A percentile compares a stretch with the other conserved stretches of the same genome.
phyloP scores from a whole-genome alignment of 2,797 vertebrate species.

The Peromyscus aztecus region DNA sequence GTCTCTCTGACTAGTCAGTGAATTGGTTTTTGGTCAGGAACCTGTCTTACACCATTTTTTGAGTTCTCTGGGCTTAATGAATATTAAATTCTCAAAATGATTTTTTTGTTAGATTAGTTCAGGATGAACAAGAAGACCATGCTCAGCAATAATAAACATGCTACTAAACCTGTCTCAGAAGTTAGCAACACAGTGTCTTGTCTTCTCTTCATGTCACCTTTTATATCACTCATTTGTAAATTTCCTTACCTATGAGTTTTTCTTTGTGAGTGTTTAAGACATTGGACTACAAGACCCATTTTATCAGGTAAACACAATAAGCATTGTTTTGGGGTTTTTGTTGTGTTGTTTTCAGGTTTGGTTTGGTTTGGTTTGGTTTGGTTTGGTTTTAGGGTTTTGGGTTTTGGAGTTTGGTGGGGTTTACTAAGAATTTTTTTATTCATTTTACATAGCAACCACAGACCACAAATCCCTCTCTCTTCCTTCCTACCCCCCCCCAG shows the following conservation, averaged over 20 bases:
- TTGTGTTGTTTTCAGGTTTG: no score
- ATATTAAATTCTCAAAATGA: background rate
- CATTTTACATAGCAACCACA: no score
- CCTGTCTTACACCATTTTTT: background rate
- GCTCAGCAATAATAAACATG: background rate
- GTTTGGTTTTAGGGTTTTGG: no score
- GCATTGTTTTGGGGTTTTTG: background rate
- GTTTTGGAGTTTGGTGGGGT: no score
- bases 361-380: no score
- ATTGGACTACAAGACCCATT: background rate
- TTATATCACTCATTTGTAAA: background rate
- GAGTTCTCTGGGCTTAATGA: background rate
- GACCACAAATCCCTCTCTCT: no score
- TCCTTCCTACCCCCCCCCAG: no score
- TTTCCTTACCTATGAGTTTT: background rate
- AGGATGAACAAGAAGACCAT: background rate
- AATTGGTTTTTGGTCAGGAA: background rate
- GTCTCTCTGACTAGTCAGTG: background rate
- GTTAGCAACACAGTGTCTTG: background rate
- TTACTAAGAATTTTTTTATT: no score
- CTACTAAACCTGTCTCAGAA: background rate
- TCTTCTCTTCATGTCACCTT: background rate
- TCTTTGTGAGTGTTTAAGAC: background rate
- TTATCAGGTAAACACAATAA: background rate
- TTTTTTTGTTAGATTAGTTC: background rate